Evolutionary conservation across 2,797 vertebrate genomes (phyloP), one percentile per base, ranked within the genome.

Genomic region (Malurus leucopterus): DNA sequence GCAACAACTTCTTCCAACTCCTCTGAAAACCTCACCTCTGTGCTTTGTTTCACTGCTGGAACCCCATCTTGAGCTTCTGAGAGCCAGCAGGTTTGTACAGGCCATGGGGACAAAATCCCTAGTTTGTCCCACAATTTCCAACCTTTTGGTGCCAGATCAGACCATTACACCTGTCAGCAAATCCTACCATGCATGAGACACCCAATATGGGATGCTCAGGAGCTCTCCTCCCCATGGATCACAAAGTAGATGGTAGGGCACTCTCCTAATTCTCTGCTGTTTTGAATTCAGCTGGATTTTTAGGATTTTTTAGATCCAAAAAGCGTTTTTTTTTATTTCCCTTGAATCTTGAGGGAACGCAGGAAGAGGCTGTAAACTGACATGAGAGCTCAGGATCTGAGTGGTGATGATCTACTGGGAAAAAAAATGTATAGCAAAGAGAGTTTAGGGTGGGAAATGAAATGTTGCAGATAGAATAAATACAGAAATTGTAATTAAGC

Each of bases 181-280:
- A 30, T 68, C 49, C 62, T n/a, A 8, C 34, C 0, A 0, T 13
- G 2, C 8, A 47, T 2, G 17, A 54, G 40, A 32, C 36, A 11
- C 32, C 29, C 12, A 58, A 5, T 0, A 0, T 41, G 24, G 19
- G 46, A 54, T 55, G 38, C 34, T 43, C 38, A 14, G 22, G 51
- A 61, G 32, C 27, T 12, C 20, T 41, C 14, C 20, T 41, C 19
- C 38, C 26, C 24, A 51, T 38, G 34, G 46, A 62, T 32, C 34
- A 43, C 63, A 49, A 62, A 71, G 27, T 20, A 85, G 68, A 29
- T 11, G 41, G 16, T 22, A 62, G 50, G 15, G 20, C 24, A 82
- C 2, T 7, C 30, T 80, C 47, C n/a, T 10, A 36, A 50, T 51
- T 84, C 93, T 47, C 69, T 78, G 38, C n/a, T 73, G 12, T 30